These are phyloP conservation scores for Zoanthus sansibaricus DNA, from an alignment of 92 coral and sea anemone species.

Conservation along the genomic window DNA sequence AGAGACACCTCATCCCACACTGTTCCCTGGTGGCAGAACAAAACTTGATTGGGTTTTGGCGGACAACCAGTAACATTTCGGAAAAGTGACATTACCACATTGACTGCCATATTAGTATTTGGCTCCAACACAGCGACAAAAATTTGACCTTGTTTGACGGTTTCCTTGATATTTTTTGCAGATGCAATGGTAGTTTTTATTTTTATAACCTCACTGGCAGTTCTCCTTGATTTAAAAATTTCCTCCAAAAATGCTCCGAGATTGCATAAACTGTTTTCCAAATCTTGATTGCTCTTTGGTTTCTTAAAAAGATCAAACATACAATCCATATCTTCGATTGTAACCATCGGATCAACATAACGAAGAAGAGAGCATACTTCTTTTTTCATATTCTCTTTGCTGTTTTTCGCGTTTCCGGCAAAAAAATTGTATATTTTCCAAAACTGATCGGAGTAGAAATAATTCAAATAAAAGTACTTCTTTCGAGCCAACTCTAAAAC, in stretches of 20 bases:
- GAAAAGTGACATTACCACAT: slow-evolving; percentile 86
- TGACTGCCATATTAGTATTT: slow-evolving; percentile 76
- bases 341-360: slow-evolving; percentile 69
- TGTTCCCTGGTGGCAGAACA: slow-evolving; percentile 89
- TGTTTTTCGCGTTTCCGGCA: slow-evolving; percentile 32
- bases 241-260: slow-evolving; percentile 73
- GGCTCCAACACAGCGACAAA: slow-evolving; percentile 89
- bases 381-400: slow-evolving; percentile 6
- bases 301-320: slow-evolving; percentile 41
- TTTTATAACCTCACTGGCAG: slow-evolving; percentile 2
- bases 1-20: slow-evolving; percentile 92
- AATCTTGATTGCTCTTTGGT: slow-evolving; percentile 47
- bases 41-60: slow-evolving; percentile 88
- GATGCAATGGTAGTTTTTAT: slow-evolving; percentile 1
- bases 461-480: slow-evolving; percentile 79
- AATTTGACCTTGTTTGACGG: slow-evolving; percentile 87
- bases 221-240: slow-evolving; percentile 59
- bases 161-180: slow-evolving; percentile 49
- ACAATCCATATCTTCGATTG: slow-evolving; percentile 47
- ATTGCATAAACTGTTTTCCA: slow-evolving; percentile 61
- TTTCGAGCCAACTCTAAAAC: slow-evolving; percentile 59
- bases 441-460: slow-evolving; percentile 86
- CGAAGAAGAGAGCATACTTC: slow-evolving; percentile 68
- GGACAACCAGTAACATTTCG: slow-evolving; percentile 68
- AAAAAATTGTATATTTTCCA: slow-evolving; percentile 71